phyloP scores from a whole-genome alignment of 2,797 vertebrate species.

The Borostomias antarcticus region DNA sequence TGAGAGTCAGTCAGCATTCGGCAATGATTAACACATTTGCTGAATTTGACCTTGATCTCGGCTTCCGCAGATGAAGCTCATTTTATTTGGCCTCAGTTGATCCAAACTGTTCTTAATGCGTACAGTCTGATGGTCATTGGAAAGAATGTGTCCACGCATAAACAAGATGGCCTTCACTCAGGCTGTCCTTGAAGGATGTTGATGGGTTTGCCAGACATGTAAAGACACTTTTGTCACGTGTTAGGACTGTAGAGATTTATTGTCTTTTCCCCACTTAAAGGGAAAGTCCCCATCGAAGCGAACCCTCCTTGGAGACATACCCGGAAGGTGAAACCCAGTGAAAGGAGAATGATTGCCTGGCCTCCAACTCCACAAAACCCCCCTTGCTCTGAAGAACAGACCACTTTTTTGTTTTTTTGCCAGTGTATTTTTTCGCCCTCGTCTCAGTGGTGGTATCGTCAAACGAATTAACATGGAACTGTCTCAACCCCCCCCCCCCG shows the following conservation, averaged over 20 bases:
- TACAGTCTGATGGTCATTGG: slow-evolving; percentile 17
- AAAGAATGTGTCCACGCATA: slow-evolving; percentile 32
- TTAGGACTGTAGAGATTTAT: slow-evolving; percentile 44
- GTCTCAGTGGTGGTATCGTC: slow-evolving; percentile 14
- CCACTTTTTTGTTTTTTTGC: slow-evolving; percentile 6
- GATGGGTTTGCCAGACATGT: slow-evolving; percentile 37
- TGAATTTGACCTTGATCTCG: slow-evolving; percentile 49
- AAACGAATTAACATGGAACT: slow-evolving; percentile 26
- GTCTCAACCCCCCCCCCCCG: slow-evolving; percentile 14
- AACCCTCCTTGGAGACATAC: not conserved
- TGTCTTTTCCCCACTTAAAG: slow-evolving; percentile 32
- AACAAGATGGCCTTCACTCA: slow-evolving; percentile 31
- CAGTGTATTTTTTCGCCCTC: too few relatives aligned
- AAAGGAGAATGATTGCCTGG: slow-evolving; percentile 34
- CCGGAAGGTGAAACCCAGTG: slow-evolving; percentile 8
- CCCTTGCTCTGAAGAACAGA: slow-evolving; percentile 4
- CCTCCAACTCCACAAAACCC: slow-evolving; percentile 11
- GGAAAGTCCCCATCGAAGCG: slow-evolving; percentile 50
- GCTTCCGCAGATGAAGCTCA: slow-evolving; percentile 29
- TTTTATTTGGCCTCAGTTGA: slow-evolving; percentile 25
- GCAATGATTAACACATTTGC: slow-evolving; percentile 51
- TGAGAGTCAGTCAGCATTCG: slow-evolving; percentile 69
- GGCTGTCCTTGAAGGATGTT: slow-evolving; percentile 23
- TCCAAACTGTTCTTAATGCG: slow-evolving; percentile 24
- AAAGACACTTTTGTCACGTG: slow-evolving; percentile 29